phyloP scores from a whole-genome alignment of 92 coral and sea anemone species.

The Palythoa grandiflora region DNA sequence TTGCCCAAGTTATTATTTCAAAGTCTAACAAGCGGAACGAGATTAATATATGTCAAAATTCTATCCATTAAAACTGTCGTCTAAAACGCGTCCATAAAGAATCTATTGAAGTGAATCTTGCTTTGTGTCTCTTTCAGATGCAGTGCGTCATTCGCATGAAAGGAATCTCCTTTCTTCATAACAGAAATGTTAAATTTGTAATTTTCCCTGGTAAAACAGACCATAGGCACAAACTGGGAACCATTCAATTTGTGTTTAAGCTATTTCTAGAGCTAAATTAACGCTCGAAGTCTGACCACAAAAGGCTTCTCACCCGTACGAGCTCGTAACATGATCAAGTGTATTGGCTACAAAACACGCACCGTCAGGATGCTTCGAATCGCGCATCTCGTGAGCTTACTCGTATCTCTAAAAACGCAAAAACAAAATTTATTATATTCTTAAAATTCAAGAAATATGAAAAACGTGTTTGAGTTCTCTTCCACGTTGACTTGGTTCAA shows the following conservation, averaged over 20 bases:
- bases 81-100: conserved; percentile 24
- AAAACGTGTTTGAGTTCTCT: background rate
- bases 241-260: background rate
- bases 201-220: conserved; percentile 39
- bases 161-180: conserved; percentile 43
- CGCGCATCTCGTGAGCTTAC: conserved; percentile 20
- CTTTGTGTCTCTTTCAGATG: conserved; percentile 12
- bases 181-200: background rate
- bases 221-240: background rate
- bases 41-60: background rate
- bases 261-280: conserved; percentile 15
- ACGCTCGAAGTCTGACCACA: conserved; percentile 38
- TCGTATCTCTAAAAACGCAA: background rate
- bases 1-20: background rate
- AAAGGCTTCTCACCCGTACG: conserved; percentile 24
- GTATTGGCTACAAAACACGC: conserved; percentile 31
- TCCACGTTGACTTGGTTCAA: conserved; percentile 18
- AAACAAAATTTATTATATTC: background rate
- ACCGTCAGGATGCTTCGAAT: conserved; percentile 9
- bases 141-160: conserved; percentile 28
- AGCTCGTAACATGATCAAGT: conserved; percentile 43
- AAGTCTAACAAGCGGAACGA: background rate
- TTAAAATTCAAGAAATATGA: background rate
- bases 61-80: background rate
- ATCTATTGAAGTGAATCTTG: conserved; percentile 31